Conservation (phyloP, 2,113 vertebrate genomes). For the Tachysurus vachellii region DNA sequence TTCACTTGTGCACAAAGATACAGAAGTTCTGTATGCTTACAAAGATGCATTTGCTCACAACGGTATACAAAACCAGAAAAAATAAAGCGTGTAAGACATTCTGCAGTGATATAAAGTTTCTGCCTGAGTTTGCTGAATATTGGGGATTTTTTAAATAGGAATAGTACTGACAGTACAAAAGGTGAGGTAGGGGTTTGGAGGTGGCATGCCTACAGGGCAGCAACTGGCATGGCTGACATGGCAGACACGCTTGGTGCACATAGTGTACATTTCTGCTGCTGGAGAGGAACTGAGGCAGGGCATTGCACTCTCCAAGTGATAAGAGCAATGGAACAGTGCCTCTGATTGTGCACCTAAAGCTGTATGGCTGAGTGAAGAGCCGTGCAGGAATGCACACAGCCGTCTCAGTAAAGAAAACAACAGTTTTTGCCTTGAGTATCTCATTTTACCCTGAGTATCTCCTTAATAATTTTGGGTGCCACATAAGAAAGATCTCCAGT, state of each 20-base stretch:
- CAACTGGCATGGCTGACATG: slow-evolving; percentile 56
- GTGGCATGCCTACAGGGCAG: slow-evolving; percentile 36
- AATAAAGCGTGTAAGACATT: background rate
- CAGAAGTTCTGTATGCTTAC: background rate
- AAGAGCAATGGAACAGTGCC: slow-evolving; percentile 69
- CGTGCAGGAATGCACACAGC: slow-evolving; percentile 64
- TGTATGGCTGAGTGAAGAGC: slow-evolving; percentile 59
- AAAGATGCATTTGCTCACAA: background rate
- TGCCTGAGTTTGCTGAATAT: background rate
- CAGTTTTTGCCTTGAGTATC: slow-evolving; percentile 35
- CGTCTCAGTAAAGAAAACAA: slow-evolving; percentile 56
- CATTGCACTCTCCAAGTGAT: slow-evolving; percentile 62
- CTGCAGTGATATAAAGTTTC: background rate
- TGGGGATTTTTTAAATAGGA: background rate
- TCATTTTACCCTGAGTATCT: slow-evolving; percentile 25
- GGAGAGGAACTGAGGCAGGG: slow-evolving; percentile 63
- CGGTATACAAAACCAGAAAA: background rate
- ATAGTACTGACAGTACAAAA: slow-evolving; percentile 9
- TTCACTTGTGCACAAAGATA: background rate
- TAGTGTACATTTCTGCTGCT: slow-evolving; percentile 72
- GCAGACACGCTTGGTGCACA: slow-evolving; percentile 67
- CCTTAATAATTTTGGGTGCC: slow-evolving; percentile 27
- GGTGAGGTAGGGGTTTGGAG: background rate
- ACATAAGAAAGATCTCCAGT: background rate
- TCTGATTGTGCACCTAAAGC: slow-evolving; percentile 58